phyloP scores from a whole-genome alignment of 2,113 vertebrate genomes.

The Actenoides lindsayi region DNA sequence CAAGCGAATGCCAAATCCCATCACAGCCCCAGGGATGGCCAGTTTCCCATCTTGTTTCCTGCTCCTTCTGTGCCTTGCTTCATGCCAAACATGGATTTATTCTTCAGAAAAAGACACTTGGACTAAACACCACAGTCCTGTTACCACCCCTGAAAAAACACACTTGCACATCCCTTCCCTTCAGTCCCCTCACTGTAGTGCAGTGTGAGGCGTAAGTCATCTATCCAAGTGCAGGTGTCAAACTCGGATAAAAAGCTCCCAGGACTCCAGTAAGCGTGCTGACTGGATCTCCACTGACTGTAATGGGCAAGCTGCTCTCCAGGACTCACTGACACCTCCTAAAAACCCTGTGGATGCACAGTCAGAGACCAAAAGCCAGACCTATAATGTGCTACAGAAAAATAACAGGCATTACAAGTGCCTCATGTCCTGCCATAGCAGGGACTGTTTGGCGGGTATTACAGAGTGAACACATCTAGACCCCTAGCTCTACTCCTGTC shows the following conservation, averaged over 20 bases:
- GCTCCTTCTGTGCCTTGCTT: background rate
- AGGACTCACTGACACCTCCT: background rate
- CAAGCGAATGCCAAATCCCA: background rate
- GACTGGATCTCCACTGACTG: background rate
- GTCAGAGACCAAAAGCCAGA: background rate
- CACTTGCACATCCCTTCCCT: background rate
- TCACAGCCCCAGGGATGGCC: background rate
- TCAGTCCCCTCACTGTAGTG: background rate
- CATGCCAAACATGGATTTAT: background rate
- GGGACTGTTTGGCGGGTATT: background rate
- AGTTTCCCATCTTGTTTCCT: background rate
- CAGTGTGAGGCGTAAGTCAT: background rate
- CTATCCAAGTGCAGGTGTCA: background rate
- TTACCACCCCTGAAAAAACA: background rate
- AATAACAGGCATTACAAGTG: background rate
- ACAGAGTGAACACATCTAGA: constrained; percentile 4
- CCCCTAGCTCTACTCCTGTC: background rate
- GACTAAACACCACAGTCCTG: background rate
- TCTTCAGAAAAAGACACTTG: background rate
- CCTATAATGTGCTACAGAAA: background rate
- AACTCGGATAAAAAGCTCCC: background rate
- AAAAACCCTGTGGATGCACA: background rate
- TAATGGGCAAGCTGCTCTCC: background rate
- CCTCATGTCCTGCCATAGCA: background rate
- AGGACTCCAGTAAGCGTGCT: background rate